Percentiles rank a stretch among this genome's conserved stretches.
Conservation (phyloP, 2,888 invertebrate genomes). For the Cloeon dipterum region DNA sequence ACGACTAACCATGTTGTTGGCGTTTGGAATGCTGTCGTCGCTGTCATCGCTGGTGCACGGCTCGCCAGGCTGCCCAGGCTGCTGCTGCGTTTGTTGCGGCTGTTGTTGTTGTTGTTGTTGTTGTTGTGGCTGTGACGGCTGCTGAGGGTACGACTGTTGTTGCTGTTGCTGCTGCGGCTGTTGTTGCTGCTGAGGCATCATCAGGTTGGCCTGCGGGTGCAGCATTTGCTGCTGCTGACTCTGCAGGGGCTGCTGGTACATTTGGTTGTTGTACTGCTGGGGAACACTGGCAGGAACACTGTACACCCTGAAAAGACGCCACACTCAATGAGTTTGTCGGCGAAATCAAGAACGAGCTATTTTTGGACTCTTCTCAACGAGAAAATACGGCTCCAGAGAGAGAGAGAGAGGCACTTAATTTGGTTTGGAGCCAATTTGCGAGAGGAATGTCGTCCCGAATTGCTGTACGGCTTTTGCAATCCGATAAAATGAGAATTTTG, state of each 20-base stretch:
- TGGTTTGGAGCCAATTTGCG: no score
- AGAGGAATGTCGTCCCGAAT: no score
- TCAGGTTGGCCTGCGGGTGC: conserved; percentile 21
- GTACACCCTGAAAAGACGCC: not conserved
- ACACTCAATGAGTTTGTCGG: no score
- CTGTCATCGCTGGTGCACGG: conserved; percentile 58
- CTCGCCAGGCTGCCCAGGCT: conserved; percentile 2
- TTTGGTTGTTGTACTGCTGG: conserved; percentile 5
- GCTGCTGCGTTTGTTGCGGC: conserved; percentile 1
- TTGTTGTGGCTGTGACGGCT: conserved; percentile 17
- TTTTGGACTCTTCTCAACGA: no score
- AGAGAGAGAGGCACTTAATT: no score
- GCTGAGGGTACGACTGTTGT: conserved; percentile 17
- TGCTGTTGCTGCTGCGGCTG: conserved; percentile 5
- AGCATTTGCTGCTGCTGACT: conserved; percentile 30
- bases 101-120: conserved; percentile 9
- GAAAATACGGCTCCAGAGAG: no score
- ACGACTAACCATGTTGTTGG: conserved; percentile 30
- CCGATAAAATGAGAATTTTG: no score
- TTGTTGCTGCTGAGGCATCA: conserved; percentile 15
- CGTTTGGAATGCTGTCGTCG: conserved; percentile 57
- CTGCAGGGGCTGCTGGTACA: conserved; percentile 23
- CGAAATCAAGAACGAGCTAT: no score
- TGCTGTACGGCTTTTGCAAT: no score
- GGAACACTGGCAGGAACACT: not conserved